These are phyloP conservation scores for Atopsyche davidsoni DNA, from an alignment of 1,140 invertebrate species.

Conservation along the genomic window DNA sequence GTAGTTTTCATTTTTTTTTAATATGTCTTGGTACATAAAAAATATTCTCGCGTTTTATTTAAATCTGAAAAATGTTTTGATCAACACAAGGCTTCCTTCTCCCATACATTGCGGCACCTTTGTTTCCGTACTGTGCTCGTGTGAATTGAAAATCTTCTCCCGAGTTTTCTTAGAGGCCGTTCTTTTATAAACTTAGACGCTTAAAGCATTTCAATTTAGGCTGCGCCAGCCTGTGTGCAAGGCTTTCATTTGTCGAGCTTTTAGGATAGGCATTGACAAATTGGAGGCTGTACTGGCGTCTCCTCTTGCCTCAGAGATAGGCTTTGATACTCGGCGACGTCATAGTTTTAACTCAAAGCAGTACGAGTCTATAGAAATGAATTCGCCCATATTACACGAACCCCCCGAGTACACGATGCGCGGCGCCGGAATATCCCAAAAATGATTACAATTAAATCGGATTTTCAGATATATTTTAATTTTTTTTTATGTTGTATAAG, in stretches of 20 bases:
- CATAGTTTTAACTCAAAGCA: conserved; percentile 24
- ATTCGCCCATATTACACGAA: too few relatives aligned
- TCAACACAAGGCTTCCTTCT: background rate
- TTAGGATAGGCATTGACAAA: conserved; percentile 30
- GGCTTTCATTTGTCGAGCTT: conserved; percentile 30
- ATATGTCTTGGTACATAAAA: too few relatives aligned
- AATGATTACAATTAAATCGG: too few relatives aligned
- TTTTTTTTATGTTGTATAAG: too few relatives aligned
- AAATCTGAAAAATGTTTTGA: background rate
- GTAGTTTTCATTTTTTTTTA: too few relatives aligned
- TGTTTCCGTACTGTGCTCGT: background rate
- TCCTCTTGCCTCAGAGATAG: conserved; percentile 13
- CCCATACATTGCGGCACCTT: background rate
- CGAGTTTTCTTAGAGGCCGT: conserved; percentile 23
- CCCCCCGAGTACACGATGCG: too few relatives aligned
- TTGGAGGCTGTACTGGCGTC: conserved; percentile 26
- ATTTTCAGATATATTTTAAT: too few relatives aligned
- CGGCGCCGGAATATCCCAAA: too few relatives aligned
- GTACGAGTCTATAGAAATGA: conserved; percentile 18
- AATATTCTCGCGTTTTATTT: background rate
- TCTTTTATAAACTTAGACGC: conserved; percentile 28
- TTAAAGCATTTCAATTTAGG: conserved; percentile 30
- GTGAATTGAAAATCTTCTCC: conserved; percentile 24
- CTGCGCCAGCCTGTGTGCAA: conserved; percentile 8
- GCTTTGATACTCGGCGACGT: conserved; percentile 23